Evolutionary conservation across 2,888 invertebrate species (phyloP), one percentile per base, ranked within the genome.

Genomic region (Synanthedon myopaeformis): DNA sequence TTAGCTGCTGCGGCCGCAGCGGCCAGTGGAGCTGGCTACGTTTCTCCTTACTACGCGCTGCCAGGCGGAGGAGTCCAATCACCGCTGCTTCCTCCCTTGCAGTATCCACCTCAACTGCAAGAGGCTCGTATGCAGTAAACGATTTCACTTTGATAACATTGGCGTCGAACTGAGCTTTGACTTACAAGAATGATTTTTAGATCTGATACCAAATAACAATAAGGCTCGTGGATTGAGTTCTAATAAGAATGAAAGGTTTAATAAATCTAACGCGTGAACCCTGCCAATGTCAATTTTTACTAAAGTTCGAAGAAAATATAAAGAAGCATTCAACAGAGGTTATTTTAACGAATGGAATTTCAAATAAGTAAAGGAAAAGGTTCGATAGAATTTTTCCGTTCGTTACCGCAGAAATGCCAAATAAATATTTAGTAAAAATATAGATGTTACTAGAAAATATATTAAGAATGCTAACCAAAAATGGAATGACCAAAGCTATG

Each of bases 51-150:
- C 79, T 93, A 93, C 63, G 78, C 93, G 42, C 80, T 94, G 60
- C 93, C 92, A 4, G 79, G 84, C 1, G 90, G 90, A 28, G 90
- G 91, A 8, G 82, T 88, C 10, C 91, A 87, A 55, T 85, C 84
- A 0, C 91, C 90, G 17, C 88, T 92, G 11, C 91, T 93, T 60
- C 92, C 92, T 1, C 92, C 90, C 1, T 89, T 91, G 41, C 80
- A 90, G 10, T 90, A 90, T 70, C 89, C 90, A n/a, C 90, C 90
- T 51, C 90, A 91, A 56, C 89, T 94, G 56, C 93, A 94, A 78
- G 94, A 93, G 77, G 93, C 94, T 51, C 88, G 94, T 72, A 91
- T 94, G 83, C 93, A 93, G 81, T 93, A 92, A 79, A 54, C 52
- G 41, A 10, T 35, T 35, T 10, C n/a, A 45, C n/a, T 13, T 45